Evolutionary conservation across 1,140 invertebrate genomes (phyloP), one percentile per base, ranked within the genome.

Genomic region (Colletes gigas): DNA sequence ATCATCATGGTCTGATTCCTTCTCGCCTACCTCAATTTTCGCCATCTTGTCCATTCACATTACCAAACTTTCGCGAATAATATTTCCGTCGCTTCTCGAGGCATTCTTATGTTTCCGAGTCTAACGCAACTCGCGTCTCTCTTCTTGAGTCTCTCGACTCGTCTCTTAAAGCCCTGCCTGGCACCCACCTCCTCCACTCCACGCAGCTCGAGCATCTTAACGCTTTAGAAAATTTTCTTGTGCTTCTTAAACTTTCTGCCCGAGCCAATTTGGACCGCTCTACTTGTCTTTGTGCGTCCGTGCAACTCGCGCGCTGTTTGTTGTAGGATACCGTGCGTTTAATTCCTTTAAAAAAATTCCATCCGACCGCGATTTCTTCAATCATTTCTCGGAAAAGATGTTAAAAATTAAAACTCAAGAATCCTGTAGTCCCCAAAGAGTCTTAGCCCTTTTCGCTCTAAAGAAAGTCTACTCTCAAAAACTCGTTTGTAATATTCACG

Each of bases 141-240:
- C 62, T 30, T 63, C 72, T 41, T 60, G 21, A 63, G 52, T 65
- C 62, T 76, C 62, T 47, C 72, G 50, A 63, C 67, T 72, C 78
- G 67, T 84, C 72, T 80, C 41, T 62, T 60, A 60, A 72, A 63
- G 69, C 41, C 74, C 69, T 41, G 14, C 60, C 14, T 4, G 30
- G 21, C 75, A 59, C 57, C 14, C 66, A 60, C 50, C 63, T 17
- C 44, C 6, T 59, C 52, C 19, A 67, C 30, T 47, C 55, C 74
- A 66, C 21, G 59, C 60, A 60, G 59, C 79, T 72, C 70, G 47
- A 82, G 85, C 72, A 76, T 72, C 76, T 83, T 83, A 75, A 82
- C 21, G 72, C 83, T 77, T 85, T 83, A 83, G 83, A 86, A 86
- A 84, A 85, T 86, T 83, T 85, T 83, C 75, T 85, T 82, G 67